Percentiles rank a stretch among this genome's conserved stretches.
Evolutionary conservation across 2,113 vertebrate genomes (phyloP).

Genomic region (Spea multiplicata): DNA sequence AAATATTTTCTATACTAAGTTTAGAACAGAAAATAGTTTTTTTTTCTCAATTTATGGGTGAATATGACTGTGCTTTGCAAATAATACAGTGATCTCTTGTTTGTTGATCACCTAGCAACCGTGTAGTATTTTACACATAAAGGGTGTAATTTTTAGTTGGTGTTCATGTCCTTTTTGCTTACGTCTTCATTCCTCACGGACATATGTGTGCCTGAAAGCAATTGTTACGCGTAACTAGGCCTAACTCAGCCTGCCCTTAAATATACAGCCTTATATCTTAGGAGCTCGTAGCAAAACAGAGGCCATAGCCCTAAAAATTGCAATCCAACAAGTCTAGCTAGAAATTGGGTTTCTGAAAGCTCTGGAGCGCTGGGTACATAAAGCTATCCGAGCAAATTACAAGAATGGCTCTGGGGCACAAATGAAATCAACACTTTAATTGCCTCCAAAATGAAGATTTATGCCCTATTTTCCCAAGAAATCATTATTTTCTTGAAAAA

Average conservation of each 20-base stretch:
- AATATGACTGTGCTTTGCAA: not conserved
- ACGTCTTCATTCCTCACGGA: not conserved
- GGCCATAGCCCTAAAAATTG: conserved; percentile 65
- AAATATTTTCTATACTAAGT: not conserved
- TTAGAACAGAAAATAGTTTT: not conserved
- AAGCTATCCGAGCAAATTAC: conserved; percentile 88
- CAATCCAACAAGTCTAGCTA: conserved; percentile 78
- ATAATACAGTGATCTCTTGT: not conserved
- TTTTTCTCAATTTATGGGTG: not conserved
- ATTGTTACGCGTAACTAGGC: not conserved
- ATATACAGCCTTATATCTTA: not conserved
- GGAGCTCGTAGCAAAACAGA: conserved; percentile 43
- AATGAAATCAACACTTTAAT: conserved; percentile 94
- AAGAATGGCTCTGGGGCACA: conserved; percentile 84
- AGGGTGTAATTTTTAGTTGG: not conserved
- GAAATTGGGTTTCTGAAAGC: conserved; percentile 83
- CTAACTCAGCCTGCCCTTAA: not conserved
- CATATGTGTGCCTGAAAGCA: not conserved
- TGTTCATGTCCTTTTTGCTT: not conserved
- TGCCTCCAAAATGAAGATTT: conserved; percentile 95
- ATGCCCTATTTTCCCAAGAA: conserved; percentile 83
- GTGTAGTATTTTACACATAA: not conserved
- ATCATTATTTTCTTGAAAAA: conserved; percentile 74
- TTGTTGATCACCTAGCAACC: not conserved
- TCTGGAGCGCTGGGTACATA: conserved; percentile 85